Evolutionary conservation across 2,113 vertebrate genomes (phyloP).

Genomic region (Riparia riparia): DNA sequence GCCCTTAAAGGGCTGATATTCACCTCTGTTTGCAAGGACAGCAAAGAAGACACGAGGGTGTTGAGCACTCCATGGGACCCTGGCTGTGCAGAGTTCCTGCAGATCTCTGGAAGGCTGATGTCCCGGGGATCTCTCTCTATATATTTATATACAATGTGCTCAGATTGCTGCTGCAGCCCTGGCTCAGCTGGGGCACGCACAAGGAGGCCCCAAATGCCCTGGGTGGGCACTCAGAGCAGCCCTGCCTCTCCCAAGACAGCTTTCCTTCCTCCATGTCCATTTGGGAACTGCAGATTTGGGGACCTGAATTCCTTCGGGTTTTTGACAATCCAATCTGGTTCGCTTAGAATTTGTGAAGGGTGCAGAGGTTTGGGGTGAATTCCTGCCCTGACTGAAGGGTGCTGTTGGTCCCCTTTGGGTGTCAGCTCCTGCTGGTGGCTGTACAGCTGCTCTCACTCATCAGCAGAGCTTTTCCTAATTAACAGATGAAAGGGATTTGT

Average conservation of each 20-base stretch:
- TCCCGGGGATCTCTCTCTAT: neutral
- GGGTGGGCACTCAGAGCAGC: neutral
- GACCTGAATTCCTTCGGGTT: neutral
- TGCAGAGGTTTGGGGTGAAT: neutral
- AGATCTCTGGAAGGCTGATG: neutral
- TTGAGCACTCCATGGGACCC: neutral
- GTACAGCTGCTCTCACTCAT: neutral
- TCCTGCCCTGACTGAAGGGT: neutral
- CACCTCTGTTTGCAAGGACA: neutral
- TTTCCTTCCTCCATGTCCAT: neutral
- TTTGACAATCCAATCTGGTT: neutral
- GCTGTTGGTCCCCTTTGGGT: neutral
- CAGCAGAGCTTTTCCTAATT: neutral
- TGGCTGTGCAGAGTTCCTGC: neutral
- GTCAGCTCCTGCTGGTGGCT: neutral
- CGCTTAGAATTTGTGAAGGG: neutral
- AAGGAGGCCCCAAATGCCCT: too few relatives aligned
- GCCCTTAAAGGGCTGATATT: neutral
- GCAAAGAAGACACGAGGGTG: neutral
- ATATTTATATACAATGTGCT: neutral
- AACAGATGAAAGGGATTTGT: neutral
- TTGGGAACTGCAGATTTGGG: neutral
- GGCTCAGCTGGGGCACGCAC: neutral
- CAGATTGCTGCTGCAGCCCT: neutral
- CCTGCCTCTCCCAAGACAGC: neutral